Base-by-base conservation (phyloP, 2,888 invertebrate genomes). In the Sphaerophoria rueppellii region DNA sequence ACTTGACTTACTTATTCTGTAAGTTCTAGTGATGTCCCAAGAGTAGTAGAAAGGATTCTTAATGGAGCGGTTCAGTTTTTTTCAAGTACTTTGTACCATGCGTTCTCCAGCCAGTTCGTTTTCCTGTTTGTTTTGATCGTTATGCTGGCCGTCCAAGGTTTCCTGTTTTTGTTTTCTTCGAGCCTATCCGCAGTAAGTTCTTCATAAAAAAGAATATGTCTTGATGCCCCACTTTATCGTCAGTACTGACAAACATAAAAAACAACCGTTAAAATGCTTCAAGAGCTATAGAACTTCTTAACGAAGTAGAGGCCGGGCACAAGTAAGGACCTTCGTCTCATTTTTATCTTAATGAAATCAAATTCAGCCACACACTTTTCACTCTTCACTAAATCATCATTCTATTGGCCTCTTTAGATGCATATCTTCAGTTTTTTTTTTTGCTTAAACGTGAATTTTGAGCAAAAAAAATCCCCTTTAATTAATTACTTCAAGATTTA, bases 401-500 rank as follows among this genome's bases (percentile, higher is more conserved):
- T 50, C 16, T 69, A 85, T 85, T 85, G 76, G 85, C 70, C 52
- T 14, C 5, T 43, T 16, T 52, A 77, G 70, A 77, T 80, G 7
- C 46, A 2, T 60, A 85, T 85, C 85, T 73, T 2, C 4, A 3
- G 11, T 6, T 7, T 69, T 61, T 24, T 32, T 3, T 35, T 57
- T 6, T 16, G 32, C 55, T 67, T 52, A 16, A 11, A 12, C 6
- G 24, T 37, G 32, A 61, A 54, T 2, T 2, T 7, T 0, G 34
- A 67, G 61, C 61, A 73, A 55, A 71, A 55, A 71, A 5, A 0
- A 0, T n/a, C 71, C 74, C 50, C 40, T 67, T 43, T 43, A 69
- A 48, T 43, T 85, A 85, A 81, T 85, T 81, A 43, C 73, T 65
- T 73, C 48, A 85, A 81, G 76, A 85, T 85, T 81, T 85, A 83